phyloP scores from a whole-genome alignment of 1,140 invertebrate genomes.

The Heliconius melpomene region DNA sequence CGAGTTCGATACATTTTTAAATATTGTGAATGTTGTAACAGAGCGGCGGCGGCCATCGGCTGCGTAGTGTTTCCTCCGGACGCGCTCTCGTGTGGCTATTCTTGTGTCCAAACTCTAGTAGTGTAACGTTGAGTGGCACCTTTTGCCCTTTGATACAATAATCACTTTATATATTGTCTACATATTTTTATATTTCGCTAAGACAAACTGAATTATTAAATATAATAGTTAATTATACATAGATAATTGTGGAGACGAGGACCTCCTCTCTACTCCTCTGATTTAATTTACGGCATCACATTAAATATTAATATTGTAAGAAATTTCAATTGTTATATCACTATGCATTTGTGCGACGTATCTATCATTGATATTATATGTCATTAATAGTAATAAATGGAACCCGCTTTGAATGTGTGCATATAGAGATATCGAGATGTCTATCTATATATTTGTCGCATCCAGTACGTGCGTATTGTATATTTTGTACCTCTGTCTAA shows the following conservation, averaged over 20 bases:
- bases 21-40: constrained; percentile 23
- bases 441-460: constrained; percentile 27
- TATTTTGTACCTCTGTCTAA: constrained; percentile 40
- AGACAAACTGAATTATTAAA: constrained; percentile 39
- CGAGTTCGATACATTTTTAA: constrained; percentile 27
- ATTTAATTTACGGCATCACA: constrained; percentile 28
- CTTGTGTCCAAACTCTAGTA: constrained; percentile 17
- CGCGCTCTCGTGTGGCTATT: constrained; percentile 31
- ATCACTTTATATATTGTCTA: constrained; percentile 40
- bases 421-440: constrained; percentile 32
- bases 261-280: constrained; percentile 24
- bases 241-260: constrained; percentile 30
- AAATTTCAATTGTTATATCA: constrained; percentile 32
- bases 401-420: constrained; percentile 31
- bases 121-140: constrained; percentile 21
- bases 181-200: constrained; percentile 48
- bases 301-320: constrained; percentile 26
- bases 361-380: constrained; percentile 19
- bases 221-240: constrained; percentile 40
- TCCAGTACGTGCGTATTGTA: constrained; percentile 33
- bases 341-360: constrained; percentile 27
- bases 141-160: constrained; percentile 26
- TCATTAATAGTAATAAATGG: constrained; percentile 29
- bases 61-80: constrained; percentile 12
- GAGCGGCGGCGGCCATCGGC: not conserved